Evolutionary conservation across 2,113 vertebrate species (phyloP).

Genomic region (Amphiprion percula): DNA sequence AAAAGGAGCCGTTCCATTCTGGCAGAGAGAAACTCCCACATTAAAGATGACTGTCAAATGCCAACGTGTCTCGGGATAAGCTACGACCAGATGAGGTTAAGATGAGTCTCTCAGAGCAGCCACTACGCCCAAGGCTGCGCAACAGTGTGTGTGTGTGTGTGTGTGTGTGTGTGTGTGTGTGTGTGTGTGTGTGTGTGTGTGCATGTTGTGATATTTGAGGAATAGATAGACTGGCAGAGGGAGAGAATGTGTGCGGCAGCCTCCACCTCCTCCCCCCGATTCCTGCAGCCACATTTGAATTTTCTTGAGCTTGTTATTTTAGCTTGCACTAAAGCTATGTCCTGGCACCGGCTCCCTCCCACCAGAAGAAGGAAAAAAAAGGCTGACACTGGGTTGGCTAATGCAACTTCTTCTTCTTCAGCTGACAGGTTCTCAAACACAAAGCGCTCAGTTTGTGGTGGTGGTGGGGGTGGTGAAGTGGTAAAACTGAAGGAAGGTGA

Average conservation of each 20-base stretch:
- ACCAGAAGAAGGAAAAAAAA: conserved; percentile 9
- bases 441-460: conserved; percentile 38
- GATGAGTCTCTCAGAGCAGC: conserved; percentile 49
- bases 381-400: conserved; percentile 64
- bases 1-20: conserved; percentile 38
- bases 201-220: conserved; percentile 68
- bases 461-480: conserved; percentile 28
- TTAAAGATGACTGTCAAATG: conserved; percentile 64
- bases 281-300: conserved; percentile 72
- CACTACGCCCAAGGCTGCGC: conserved; percentile 35
- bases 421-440: conserved; percentile 70
- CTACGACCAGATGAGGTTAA: conserved; percentile 53
- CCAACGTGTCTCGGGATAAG: conserved; percentile 62
- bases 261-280: not conserved
- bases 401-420: conserved; percentile 6
- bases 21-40: conserved; percentile 56
- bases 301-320: conserved; percentile 80
- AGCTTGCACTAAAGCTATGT: conserved; percentile 67
- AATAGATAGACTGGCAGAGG: conserved; percentile 43
- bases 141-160: conserved; percentile 72
- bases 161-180: too few relatives aligned
- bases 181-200: too few relatives aligned
- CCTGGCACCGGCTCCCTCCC: conserved; percentile 26
- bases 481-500: conserved; percentile 41
- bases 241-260: conserved; percentile 49